Conservation (phyloP, 2,113 vertebrate genomes). For the Numida meleagris region DNA sequence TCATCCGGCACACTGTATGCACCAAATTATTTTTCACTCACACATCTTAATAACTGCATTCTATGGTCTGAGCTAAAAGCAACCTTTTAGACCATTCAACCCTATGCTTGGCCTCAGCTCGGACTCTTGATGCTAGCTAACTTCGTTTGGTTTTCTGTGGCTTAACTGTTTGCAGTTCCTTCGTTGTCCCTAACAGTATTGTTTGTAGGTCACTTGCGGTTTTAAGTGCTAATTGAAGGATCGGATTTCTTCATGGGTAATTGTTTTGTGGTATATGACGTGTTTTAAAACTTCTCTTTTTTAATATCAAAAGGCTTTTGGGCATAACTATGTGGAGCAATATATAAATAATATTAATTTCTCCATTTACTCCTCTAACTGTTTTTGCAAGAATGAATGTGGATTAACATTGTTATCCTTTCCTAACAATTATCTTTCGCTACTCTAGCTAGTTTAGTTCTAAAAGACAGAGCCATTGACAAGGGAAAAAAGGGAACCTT, state of each 20-base stretch:
- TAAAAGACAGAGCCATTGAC: constrained; percentile 84
- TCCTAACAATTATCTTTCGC: constrained; percentile 85
- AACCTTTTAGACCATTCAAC: constrained; percentile 59
- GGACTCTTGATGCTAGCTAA: constrained; percentile 55
- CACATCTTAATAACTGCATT: constrained; percentile 37
- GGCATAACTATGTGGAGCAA: constrained; percentile 53
- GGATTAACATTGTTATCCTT: constrained; percentile 85
- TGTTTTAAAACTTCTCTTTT: constrained; percentile 66
- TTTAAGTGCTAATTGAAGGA: constrained; percentile 79
- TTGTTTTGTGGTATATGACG: constrained; percentile 58
- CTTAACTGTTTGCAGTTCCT: constrained; percentile 64
- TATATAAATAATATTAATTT: constrained; percentile 78
- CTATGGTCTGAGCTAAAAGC: constrained; percentile 70
- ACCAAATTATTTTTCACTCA: constrained; percentile 51
- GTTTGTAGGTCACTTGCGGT: constrained; percentile 77
- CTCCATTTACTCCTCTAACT: constrained; percentile 80
- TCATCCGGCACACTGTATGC: constrained; percentile 17
- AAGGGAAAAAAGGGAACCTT: constrained; percentile 81
- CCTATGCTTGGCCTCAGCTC: constrained; percentile 31
- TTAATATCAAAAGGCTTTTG: constrained; percentile 48
- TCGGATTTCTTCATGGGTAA: constrained; percentile 71
- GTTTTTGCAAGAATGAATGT: constrained; percentile 84
- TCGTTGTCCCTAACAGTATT: constrained; percentile 65
- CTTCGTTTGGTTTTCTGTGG: constrained; percentile 51
- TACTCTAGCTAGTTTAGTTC: constrained; percentile 86